Evolutionary conservation across 2,888 invertebrate species (phyloP), one percentile per base, ranked within the genome.

Genomic region (Calephelis perditalis): DNA sequence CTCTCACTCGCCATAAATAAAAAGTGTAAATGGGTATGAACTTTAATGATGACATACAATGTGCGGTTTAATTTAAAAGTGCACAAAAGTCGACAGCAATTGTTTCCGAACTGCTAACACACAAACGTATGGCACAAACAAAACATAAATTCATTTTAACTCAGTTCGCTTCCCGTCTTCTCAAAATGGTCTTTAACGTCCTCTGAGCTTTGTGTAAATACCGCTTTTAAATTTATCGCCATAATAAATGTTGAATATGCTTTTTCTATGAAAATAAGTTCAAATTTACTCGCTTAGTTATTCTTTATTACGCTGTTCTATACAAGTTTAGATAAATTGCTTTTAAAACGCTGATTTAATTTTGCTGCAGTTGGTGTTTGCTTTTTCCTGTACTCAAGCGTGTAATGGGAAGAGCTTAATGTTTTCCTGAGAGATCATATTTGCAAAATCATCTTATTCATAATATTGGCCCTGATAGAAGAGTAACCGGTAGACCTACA

Each of bases 181-280:
- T 45, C 57, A 45, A 12, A 57, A 57, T 57, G 52, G 52, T 58
- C 52, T 58, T 15, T 43, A 58, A 58, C 49, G 58, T 40, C 88
- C 77, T 74, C 79, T 77, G 77, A 79, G 89, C 88, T 90, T 87
- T 88, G 81, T 81, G 84, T 84, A 86, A 88, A 88, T 89, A 88
- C 87, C 87, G 88, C 85, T 84, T 80, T 77, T 76, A 83, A 89
- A 90, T 89, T 90, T 89, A 90, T 88, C 74, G 84, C 81, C 72
- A 81, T 84, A 87, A 88, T 88, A 87, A 88, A 88, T 84, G 86
- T 80, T 77, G 73, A 77, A 78, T 78, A 81, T 82, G 82, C 84
- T 82, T 85, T 86, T 86, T 82, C 82, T 87, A 86, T 83, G 84
- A 82, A 82, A 84, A 86, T 86, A 85, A 86, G 77, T 86, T 85